Evolutionary conservation across 2,113 vertebrate genomes (phyloP).

Genomic region (Morone saxatilis): DNA sequence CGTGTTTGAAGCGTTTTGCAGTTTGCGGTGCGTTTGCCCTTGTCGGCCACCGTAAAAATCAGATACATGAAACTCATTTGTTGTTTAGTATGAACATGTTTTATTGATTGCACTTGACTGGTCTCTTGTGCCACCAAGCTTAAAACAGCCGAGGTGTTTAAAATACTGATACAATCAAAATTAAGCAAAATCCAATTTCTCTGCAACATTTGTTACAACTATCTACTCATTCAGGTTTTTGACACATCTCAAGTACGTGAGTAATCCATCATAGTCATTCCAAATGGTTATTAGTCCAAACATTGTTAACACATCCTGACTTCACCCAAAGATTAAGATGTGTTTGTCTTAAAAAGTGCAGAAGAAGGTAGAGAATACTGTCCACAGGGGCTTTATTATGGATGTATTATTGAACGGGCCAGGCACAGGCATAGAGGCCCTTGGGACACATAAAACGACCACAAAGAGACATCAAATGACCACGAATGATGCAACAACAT

Average conservation of each 20-base stretch:
- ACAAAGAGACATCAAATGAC: neutral
- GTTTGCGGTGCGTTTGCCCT: too few species aligned
- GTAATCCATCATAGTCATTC: constrained; percentile 19
- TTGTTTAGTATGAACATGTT: constrained; percentile 2
- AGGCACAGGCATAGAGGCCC: too few species aligned
- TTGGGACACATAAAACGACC: neutral
- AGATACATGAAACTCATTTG: constrained; percentile 23
- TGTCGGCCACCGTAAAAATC: neutral
- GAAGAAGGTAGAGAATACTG: neutral
- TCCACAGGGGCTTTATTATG: neutral
- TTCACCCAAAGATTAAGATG: neutral
- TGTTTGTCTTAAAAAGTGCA: neutral
- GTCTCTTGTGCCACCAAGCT: neutral
- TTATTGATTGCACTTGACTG: constrained; percentile 30
- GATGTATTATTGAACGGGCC: neutral
- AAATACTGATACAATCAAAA: neutral
- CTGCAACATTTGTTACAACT: neutral
- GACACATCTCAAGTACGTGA: neutral
- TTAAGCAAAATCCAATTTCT: constrained; percentile 38
- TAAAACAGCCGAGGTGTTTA: neutral
- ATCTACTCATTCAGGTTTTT: neutral
- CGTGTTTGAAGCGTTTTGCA: too few species aligned
- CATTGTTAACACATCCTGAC: neutral
- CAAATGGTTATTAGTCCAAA: neutral
- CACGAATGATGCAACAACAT: neutral